A percentile compares a stretch with the other conserved stretches of the same genome.
Evolutionary conservation across 1,140 invertebrate species (phyloP).

Genomic region (Theocolax elegans): DNA sequence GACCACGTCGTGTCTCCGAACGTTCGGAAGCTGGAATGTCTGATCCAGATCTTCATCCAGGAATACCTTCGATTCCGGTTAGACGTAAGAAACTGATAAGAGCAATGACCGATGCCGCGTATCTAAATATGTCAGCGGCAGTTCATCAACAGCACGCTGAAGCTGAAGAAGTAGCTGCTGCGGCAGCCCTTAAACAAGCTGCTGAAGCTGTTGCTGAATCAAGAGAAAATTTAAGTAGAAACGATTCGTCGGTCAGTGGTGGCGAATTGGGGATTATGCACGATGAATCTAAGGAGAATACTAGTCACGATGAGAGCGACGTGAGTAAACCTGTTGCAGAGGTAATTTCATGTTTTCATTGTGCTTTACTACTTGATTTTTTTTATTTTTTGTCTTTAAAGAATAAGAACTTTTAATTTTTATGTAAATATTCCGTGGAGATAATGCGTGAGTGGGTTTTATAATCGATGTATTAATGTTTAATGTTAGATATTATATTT

Average conservation of each 20-base stretch:
- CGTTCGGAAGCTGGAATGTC: conserved; percentile 63
- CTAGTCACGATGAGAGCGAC: conserved; percentile 54
- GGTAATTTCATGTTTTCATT: conserved; percentile 8
- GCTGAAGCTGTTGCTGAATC: conserved; percentile 49
- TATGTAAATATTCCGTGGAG: too few species aligned
- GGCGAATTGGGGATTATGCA: conserved; percentile 45
- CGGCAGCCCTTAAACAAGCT: conserved; percentile 45
- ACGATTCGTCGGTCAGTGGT: conserved; percentile 60
- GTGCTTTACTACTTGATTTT: too few species aligned
- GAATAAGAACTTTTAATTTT: too few species aligned
- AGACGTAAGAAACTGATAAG: conserved; percentile 68
- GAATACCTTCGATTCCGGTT: conserved; percentile 49
- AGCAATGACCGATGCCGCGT: conserved; percentile 73
- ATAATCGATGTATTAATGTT: too few species aligned
- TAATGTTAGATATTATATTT: too few species aligned
- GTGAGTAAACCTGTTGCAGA: conserved; percentile 43
- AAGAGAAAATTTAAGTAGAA: conserved; percentile 61
- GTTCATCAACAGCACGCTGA: background rate
- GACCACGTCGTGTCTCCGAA: conserved; percentile 67
- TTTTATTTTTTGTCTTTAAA: too few species aligned
- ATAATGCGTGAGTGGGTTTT: too few species aligned
- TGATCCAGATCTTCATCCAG: conserved; percentile 62
- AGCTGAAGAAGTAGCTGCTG: conserved; percentile 41
- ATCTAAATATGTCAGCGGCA: conserved; percentile 1
- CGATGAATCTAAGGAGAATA: conserved; percentile 49